Evolutionary conservation across 1,140 invertebrate species (phyloP), one percentile per base, ranked within the genome.

Genomic region (Drosophila novamexicana): DNA sequence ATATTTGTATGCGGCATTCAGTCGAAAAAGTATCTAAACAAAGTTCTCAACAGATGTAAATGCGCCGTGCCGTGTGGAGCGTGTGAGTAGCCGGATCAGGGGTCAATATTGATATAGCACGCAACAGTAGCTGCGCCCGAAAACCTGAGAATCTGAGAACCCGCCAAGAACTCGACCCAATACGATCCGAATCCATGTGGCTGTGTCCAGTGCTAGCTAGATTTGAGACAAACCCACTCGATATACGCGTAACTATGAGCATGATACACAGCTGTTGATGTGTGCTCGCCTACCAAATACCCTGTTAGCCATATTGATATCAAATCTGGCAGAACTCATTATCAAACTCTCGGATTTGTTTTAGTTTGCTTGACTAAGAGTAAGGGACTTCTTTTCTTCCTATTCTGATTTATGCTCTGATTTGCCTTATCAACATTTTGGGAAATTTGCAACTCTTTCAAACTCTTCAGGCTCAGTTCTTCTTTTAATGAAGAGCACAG

Each of bases 11-110:
- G 74, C 77, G 80, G 77, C 84, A 83, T 78, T 89, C 84, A 89
- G 77, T 89, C 84, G 84, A 89, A 89, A 89, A 89, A 89, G 77
- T 81, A 84, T 75, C 80, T 65, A 89, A 89, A 89, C 75, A 89
- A 79, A 63, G 68, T 75, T 80, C 68, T 81, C 61, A 52, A 50
- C 59, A 62, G 57, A 77, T 84, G 74, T 73, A 77, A 84, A 84
- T 84, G 75, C 49, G 52, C 64, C 72, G 61, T 47, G 42, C 6
- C 29, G 57, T 67, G 64, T 68, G 49, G 42, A 62, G 75, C 66
- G 65, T 70, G 75, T 73, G 42, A 74, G 75, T 50, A 64, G 64
- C 53, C 37, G 58, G 63, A 77, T 56, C 63, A 74, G 62, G 50
- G 61, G 47, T 59, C 59, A 62, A 65, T 88, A 69, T 82, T 82